Percentiles rank a stretch among this genome's conserved stretches.
These are phyloP conservation scores for Platysteira castanea DNA, from an alignment of 2,113 vertebrate genomes.

Conservation along the genomic window DNA sequence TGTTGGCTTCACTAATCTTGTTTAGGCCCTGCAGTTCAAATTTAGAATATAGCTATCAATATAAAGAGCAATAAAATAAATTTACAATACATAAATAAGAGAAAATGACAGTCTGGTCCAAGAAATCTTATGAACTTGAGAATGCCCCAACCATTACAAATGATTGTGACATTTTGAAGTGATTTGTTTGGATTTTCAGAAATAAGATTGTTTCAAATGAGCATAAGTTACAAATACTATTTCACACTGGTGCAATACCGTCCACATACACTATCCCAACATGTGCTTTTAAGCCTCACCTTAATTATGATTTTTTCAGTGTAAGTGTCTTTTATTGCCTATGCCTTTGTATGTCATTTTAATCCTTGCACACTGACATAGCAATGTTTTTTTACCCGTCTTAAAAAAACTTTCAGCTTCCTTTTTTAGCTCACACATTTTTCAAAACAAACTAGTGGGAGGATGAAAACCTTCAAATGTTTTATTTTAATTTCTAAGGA, in stretches of 20 bases:
- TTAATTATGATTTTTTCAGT: not conserved
- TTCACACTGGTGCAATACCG: not conserved
- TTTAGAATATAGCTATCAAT: not conserved
- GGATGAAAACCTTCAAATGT: not conserved
- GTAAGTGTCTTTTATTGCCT: not conserved
- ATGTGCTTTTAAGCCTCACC: not conserved
- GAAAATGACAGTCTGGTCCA: not conserved
- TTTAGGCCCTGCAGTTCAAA: not conserved
- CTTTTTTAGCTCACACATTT: not conserved
- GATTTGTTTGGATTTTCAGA: not conserved
- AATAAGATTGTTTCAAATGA: not conserved
- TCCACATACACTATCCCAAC: not conserved
- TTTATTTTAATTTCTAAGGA: not conserved
- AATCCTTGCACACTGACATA: not conserved
- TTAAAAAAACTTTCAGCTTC: not conserved
- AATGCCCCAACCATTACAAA: not conserved
- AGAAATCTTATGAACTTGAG: not conserved
- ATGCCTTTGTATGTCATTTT: not conserved
- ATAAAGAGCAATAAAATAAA: not conserved
- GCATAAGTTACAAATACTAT: not conserved
- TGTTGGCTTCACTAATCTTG: not conserved
- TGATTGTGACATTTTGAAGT: not conserved
- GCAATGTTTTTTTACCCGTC: rapidly evolving
- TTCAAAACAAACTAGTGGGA: not conserved
- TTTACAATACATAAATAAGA: not conserved